Evolutionary conservation across 2,888 invertebrate species (phyloP).

Genomic region (Rhyacophila evoluta): DNA sequence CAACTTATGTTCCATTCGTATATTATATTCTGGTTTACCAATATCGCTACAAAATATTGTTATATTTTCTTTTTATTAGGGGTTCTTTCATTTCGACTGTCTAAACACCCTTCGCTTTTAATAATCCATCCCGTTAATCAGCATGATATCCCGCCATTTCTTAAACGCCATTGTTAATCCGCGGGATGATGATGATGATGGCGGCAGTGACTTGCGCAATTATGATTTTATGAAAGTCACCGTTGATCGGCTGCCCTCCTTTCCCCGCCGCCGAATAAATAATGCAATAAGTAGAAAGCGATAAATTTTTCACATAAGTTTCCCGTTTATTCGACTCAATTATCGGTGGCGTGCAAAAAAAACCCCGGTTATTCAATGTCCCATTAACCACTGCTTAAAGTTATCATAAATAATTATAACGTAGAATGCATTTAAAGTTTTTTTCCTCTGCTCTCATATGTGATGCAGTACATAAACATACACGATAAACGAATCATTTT

Average conservation of each 20-base stretch:
- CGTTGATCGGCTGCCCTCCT: background rate
- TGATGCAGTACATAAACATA: no score
- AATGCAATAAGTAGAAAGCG: conserved; percentile 19
- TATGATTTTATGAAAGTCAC: background rate
- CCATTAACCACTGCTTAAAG: no score
- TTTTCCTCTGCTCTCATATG: no score
- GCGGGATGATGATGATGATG: background rate
- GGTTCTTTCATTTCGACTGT: no score
- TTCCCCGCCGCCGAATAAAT: background rate
- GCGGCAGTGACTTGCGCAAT: background rate
- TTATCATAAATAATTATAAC: no score
- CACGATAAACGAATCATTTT: no score
- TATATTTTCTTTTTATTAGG: no score
- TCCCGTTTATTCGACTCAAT: background rate
- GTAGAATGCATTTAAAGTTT: no score
- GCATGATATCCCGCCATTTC: background rate
- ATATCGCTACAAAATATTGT: no score
- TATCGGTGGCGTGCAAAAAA: background rate
- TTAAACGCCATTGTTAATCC: background rate
- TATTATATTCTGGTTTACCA: no score
- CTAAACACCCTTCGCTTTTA: background rate
- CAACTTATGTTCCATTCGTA: no score
- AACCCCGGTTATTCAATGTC: no score
- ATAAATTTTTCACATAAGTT: background rate
- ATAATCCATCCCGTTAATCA: conserved; percentile 13